Evolutionary conservation across 2,113 vertebrate species (phyloP), one percentile per base, ranked within the genome.

Genomic region (Odocoileus virginianus): DNA sequence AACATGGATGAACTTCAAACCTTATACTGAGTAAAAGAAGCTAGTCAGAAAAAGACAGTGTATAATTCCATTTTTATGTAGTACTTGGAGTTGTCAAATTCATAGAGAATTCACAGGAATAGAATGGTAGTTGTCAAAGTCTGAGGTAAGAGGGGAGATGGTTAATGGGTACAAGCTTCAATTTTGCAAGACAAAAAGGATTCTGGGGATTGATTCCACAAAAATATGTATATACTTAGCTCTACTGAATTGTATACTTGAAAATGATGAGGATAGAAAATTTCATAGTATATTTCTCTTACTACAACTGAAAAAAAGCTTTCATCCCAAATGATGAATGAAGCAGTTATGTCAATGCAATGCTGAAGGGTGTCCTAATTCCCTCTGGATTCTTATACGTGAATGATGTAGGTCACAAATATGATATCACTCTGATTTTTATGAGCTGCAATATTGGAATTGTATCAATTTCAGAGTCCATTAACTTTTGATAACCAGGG

Each of bases 391-490:
- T 98, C 97, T 98, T 98, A 79, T 57, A 86, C 84, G 50, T 96
- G 89, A 98, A 94, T 97, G 97, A 98, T 98, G 93, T 98, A 98
- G 98, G 96, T 98, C 98, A 98, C 96, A 98, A 97, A 93, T 98
- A 98, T 98, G 98, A 97, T 96, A 92, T 97, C 91, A 71, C 76
- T 97, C 93, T 87, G 54, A 86, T 96, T 98, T 98, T 98, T 98
- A 98, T 98, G 97, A 98, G 98, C 97, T 96, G 85, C 89, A 98
- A 96, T 98, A 97, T 97, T 98, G 96, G 94, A 97, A 98, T 91
- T 98, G 95, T 98, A 97, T 98, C 98, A 98, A 97, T 98, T 99
- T 99, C 98, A 98, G 97, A 99, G 97, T 96, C 98, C 98, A 98
- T 99, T 99, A 98, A 98, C 98, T 98, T 98, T 98, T 98, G 98